Percentiles rank a stretch among this genome's conserved stretches.
These are phyloP conservation scores for Zaprionus gabonicus DNA, from an alignment of 1,140 invertebrate species.

Conservation along the genomic window DNA sequence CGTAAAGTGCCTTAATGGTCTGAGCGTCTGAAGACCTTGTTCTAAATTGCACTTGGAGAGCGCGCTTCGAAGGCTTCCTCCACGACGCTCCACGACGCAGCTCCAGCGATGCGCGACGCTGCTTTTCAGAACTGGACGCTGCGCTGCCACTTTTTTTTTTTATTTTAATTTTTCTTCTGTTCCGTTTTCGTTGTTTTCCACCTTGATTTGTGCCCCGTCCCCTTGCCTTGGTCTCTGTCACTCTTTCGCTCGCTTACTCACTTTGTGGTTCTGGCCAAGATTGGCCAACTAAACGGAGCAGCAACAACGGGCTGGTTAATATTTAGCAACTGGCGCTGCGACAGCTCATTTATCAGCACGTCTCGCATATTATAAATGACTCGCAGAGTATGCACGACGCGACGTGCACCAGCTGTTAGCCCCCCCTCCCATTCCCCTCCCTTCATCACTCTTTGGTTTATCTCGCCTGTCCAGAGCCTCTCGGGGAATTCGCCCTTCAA, in stretches of 20 bases:
- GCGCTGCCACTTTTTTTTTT: background rate
- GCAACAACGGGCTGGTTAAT: slow-evolving; percentile 37
- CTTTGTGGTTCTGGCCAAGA: slow-evolving; percentile 10
- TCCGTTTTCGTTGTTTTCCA: background rate
- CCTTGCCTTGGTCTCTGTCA: background rate
- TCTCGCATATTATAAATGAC: slow-evolving; percentile 54
- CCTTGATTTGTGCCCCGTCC: background rate
- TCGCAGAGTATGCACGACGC: slow-evolving; percentile 42
- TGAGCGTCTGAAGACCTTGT: slow-evolving; percentile 52
- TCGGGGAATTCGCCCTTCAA: slow-evolving; percentile 40
- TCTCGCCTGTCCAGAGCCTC: slow-evolving; percentile 30
- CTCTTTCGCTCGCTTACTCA: background rate
- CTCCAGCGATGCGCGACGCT: slow-evolving; percentile 24
- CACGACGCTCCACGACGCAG: slow-evolving; percentile 2
- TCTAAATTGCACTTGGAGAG: slow-evolving; percentile 42
- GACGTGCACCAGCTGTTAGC: slow-evolving; percentile 44
- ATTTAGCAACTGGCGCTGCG: slow-evolving; percentile 50
- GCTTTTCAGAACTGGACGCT: slow-evolving; percentile 2
- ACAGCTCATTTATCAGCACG: slow-evolving; percentile 56
- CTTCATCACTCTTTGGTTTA: slow-evolving; percentile 8
- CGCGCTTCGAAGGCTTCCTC: slow-evolving; percentile 26
- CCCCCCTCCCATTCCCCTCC: background rate
- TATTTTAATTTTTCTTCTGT: background rate
- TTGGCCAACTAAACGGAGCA: slow-evolving; percentile 28
- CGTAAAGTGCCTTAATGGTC: slow-evolving; percentile 59